Percentiles rank a stretch among this genome's conserved stretches.
These are phyloP conservation scores for Agrypnia vestita DNA, from an alignment of 1,140 invertebrate species.

Conservation along the genomic window DNA sequence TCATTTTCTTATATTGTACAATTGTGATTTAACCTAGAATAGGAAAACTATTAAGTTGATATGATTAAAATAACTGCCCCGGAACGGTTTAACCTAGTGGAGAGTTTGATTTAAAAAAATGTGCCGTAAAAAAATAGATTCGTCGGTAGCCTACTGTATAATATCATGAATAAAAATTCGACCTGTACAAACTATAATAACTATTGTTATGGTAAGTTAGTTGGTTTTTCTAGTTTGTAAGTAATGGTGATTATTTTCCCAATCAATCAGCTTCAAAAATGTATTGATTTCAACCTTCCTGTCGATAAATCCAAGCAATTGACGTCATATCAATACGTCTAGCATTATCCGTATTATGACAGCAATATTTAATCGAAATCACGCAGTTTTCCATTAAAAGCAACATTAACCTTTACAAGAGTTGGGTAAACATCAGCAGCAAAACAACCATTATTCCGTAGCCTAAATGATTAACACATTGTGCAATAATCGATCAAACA, in stretches of 20 bases:
- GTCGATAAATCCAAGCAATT: background rate
- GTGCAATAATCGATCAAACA: constrained; percentile 47
- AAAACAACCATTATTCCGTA: constrained; percentile 32
- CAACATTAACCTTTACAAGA: constrained; percentile 42
- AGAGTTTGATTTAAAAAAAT: too few species aligned
- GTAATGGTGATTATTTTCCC: background rate
- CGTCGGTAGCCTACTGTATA: too few species aligned
- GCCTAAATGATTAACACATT: constrained; percentile 42
- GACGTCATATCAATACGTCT: constrained; percentile 13
- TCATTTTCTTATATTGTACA: too few species aligned
- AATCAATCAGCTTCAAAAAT: background rate
- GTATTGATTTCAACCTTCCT: background rate
- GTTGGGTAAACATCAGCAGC: constrained; percentile 38
- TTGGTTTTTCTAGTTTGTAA: too few species aligned
- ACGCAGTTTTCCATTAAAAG: constrained; percentile 48
- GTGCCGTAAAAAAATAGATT: too few species aligned
- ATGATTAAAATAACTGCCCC: too few species aligned
- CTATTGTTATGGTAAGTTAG: too few species aligned
- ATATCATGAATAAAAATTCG: too few species aligned
- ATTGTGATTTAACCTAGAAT: too few species aligned
- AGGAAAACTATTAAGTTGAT: too few species aligned
- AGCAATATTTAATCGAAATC: constrained; percentile 43
- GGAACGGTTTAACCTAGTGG: too few species aligned
- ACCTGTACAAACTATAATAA: too few species aligned
- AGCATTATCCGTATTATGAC: constrained; percentile 4